Evolutionary conservation across 2,113 vertebrate species (phyloP), one percentile per base, ranked within the genome.

Genomic region (Festucalex cinctus): DNA sequence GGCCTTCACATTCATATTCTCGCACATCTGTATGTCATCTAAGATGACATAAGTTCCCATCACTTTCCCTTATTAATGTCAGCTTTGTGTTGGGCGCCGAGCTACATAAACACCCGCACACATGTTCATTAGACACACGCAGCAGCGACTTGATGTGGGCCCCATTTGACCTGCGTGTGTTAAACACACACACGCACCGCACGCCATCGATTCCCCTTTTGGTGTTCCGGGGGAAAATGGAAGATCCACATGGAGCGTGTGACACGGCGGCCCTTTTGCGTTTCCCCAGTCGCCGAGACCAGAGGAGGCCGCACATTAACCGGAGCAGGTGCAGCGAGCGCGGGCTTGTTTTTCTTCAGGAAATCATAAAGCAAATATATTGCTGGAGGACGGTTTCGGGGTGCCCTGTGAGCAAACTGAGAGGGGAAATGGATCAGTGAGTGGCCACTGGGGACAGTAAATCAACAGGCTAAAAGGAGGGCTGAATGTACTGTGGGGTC

Each of bases 301-400:
- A 85, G 80, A 85, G 80, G 83, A 85, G 85, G 75, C 80, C 69
- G 77, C 84, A 85, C 89, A 82, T 92, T 87, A 90, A 91, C 90
- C 86, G 81, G 76, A 92, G 85, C 93, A 96, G 93, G 94, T 95
- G 93, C 89, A 88, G 84, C 58, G 82, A 61, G 77, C 22, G 22
- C 44, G 61, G 66, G 63, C 66, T 75, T 86, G 83, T 90, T 92
- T 93, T 94, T 84, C 89, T 93, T 91, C 87, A 92, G 93, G 90
- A 94, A 94, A 93, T 92, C 92, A 93, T 92, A 93, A 94, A 93
- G 86, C 90, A 94, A 93, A 93, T 91, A 92, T 92, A 91, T 91
- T 86, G 83, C 90, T 83, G 89, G 83, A 89, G 87, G 92, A 89
- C 82, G 84, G 83, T 95, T 92, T 93, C 85, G 87, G 89, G 91